Percentiles rank a stretch among this genome's conserved stretches.
Evolutionary conservation across 2,113 vertebrate genomes (phyloP).

Genomic region (Zapornia atra): DNA sequence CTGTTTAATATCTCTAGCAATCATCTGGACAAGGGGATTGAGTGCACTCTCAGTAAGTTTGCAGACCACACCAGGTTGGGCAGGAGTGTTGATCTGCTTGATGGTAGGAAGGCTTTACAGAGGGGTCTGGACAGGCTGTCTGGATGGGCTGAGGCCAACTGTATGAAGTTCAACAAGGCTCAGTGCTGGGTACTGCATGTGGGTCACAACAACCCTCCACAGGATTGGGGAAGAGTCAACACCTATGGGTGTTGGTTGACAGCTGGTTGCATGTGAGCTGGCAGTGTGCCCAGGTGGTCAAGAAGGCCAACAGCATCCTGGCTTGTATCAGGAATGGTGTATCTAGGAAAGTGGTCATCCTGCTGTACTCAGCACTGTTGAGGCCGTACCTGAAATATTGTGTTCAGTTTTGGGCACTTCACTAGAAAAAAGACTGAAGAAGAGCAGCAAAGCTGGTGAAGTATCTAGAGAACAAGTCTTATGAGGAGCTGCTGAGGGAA

Average conservation of each 20-base stretch:
- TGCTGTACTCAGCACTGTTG: background rate
- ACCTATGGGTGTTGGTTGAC: rapidly evolving
- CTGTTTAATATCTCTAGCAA: background rate
- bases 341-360: rapidly evolving
- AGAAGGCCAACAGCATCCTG: background rate
- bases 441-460: background rate
- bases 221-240: too few relatives aligned
- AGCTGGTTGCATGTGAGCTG: rapidly evolving
- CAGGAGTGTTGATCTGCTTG: rapidly evolving
- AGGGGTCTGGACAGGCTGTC: background rate
- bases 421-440: background rate
- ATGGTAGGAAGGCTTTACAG: background rate
- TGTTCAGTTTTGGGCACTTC: too few relatives aligned
- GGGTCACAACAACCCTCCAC: background rate
- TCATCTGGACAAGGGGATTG: background rate
- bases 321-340: background rate
- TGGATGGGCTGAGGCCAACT: rapidly evolving
- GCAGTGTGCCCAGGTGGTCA: background rate
- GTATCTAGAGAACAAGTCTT: background rate
- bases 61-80: background rate
- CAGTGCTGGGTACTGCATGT: background rate
- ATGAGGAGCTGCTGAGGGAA: background rate
- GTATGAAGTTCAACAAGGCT: background rate
- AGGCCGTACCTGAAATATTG: background rate
- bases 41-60: background rate